Conservation (phyloP, 2,888 invertebrate genomes). For the Drosophila lutescens region DNA sequence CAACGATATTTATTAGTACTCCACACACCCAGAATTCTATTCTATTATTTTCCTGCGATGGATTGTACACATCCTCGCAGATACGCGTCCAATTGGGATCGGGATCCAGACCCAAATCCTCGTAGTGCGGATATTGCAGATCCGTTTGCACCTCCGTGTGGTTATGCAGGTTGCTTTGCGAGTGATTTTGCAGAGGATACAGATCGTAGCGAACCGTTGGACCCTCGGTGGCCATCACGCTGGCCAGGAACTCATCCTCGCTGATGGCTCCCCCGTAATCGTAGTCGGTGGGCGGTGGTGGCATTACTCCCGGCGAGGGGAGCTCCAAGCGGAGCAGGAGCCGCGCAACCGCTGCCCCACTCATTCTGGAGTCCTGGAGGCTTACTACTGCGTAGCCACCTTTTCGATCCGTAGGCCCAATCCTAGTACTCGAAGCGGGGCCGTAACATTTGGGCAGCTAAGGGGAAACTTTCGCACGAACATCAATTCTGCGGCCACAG, state of each 20-base stretch:
- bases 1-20: constrained; percentile 91
- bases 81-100: constrained; percentile 59
- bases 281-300: constrained; percentile 57
- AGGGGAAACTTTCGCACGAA: constrained; percentile 50
- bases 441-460: constrained; percentile 52
- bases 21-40: constrained; percentile 93
- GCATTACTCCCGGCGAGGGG: constrained; percentile 49
- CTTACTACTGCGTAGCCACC: constrained; percentile 2
- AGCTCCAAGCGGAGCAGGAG: constrained; percentile 51
- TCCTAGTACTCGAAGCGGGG: not conserved
- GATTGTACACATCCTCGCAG: constrained; percentile 78
- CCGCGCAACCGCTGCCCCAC: constrained; percentile 33
- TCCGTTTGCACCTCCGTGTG: constrained; percentile 39
- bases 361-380: constrained; percentile 26
- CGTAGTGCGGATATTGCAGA: constrained; percentile 47
- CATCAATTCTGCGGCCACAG: constrained; percentile 55
- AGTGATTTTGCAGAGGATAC: constrained; percentile 32
- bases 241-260: constrained; percentile 71
- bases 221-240: constrained; percentile 54
- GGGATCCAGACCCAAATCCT: constrained; percentile 41
- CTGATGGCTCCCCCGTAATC: constrained; percentile 63
- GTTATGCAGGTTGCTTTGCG: constrained; percentile 29
- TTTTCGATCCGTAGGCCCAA: not conserved
- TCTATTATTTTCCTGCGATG: constrained; percentile 84
- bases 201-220: constrained; percentile 55